Percentiles rank a stretch among this genome's conserved stretches.
phyloP scores from a whole-genome alignment of 2,888 invertebrate species.

The Hedychridium roseum region DNA sequence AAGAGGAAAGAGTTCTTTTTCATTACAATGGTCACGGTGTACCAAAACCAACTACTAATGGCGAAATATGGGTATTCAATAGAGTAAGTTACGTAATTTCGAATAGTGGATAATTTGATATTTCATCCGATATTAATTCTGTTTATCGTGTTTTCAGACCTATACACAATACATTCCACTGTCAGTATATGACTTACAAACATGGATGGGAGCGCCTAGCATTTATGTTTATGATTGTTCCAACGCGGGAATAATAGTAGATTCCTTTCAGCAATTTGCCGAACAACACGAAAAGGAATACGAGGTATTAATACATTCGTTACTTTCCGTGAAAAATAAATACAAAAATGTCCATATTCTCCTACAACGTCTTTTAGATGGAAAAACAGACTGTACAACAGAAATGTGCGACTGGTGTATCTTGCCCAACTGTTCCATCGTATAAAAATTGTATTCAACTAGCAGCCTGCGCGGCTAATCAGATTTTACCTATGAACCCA shows the following conservation, averaged over 20 bases:
- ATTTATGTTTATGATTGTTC: slow-evolving; percentile 99
- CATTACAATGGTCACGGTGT: slow-evolving; percentile 99
- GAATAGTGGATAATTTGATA: neutral
- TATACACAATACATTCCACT: slow-evolving; percentile 99
- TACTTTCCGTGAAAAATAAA: neutral
- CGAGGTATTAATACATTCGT: slow-evolving; percentile 63
- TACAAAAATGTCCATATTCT: neutral
- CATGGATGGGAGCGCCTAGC: slow-evolving; percentile 99
- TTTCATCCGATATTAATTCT: slow-evolving; percentile 3
- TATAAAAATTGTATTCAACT: slow-evolving; percentile 95
- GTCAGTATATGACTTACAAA: slow-evolving; percentile 97
- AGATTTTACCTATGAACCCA: slow-evolving; percentile 95
- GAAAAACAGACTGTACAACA: slow-evolving; percentile 58
- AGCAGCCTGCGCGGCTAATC: slow-evolving; percentile 93
- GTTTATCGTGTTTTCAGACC: slow-evolving; percentile 69
- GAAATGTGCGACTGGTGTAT: slow-evolving; percentile 54
- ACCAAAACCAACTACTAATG: slow-evolving; percentile 96
- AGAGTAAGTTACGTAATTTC: slow-evolving; percentile 68
- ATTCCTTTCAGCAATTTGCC: slow-evolving; percentile 88
- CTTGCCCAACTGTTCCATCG: slow-evolving; percentile 65
- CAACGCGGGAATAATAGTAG: slow-evolving; percentile 95
- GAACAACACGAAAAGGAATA: slow-evolving; percentile 88
- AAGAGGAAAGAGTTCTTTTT: slow-evolving; percentile 97
- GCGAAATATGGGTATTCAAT: slow-evolving; percentile 99
- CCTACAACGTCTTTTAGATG: slow-evolving; percentile 34